Conservation (phyloP, 2,797 vertebrate genomes). For the Gobionotothen gibberifrons region DNA sequence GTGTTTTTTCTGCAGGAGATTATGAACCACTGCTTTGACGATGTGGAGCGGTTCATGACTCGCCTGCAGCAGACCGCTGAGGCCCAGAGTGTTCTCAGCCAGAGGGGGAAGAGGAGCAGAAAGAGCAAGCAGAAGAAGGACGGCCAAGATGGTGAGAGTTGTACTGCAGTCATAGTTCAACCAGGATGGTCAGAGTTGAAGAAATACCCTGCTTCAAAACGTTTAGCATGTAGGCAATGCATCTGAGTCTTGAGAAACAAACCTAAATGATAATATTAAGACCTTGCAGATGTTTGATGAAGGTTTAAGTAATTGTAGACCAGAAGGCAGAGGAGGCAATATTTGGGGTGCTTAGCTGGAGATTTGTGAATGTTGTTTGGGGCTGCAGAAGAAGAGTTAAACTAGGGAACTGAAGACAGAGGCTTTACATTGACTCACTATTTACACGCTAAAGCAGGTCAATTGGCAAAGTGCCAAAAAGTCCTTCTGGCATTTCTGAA, state of each 20-base stretch:
- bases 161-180: neutral
- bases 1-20: constrained; percentile 78
- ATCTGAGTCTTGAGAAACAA: neutral
- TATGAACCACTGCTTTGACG: constrained; percentile 90
- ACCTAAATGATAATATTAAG: neutral
- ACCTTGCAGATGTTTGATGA: neutral
- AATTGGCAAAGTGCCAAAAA: constrained; percentile 7
- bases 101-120: constrained; percentile 77
- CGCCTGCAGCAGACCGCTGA: constrained; percentile 88
- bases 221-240: neutral
- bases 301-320: neutral
- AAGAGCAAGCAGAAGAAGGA: constrained; percentile 74
- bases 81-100: constrained; percentile 83
- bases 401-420: neutral
- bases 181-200: neutral
- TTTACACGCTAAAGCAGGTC: constrained; percentile 6
- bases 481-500: neutral
- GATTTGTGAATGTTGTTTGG: neutral
- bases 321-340: neutral
- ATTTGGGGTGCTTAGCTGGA: neutral
- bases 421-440: neutral
- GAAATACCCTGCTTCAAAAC: neutral
- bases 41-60: constrained; percentile 86
- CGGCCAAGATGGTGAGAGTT: constrained; percentile 74
- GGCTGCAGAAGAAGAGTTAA: neutral